phyloP scores from a whole-genome alignment of 2,797 vertebrate species.

The Sebastes paucispinis region DNA sequence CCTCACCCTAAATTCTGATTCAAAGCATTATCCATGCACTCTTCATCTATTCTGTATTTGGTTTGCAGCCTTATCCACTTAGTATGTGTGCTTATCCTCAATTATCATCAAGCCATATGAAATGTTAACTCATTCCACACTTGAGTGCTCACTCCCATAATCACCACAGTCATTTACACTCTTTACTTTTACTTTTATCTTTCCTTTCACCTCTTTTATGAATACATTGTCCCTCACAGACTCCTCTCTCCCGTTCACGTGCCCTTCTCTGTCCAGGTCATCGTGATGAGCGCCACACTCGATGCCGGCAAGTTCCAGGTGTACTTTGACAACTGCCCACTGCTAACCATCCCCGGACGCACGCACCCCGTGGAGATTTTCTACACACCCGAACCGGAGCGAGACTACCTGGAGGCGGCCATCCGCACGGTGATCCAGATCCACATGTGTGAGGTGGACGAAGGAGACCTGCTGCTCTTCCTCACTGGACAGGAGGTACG shows the following conservation, averaged over 20 bases:
- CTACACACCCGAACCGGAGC: slow-evolving; percentile 95
- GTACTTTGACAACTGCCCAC: slow-evolving; percentile 96
- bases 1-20: slow-evolving; percentile 22
- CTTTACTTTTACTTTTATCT: slow-evolving; percentile 13
- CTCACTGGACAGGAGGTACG: slow-evolving; percentile 96
- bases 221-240: background rate
- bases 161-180: slow-evolving; percentile 15
- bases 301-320: slow-evolving; percentile 98
- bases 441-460: slow-evolving; percentile 96
- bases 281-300: slow-evolving; percentile 97
- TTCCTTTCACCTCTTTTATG: slow-evolving; percentile 5
- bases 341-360: slow-evolving; percentile 94
- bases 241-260: too few relatives aligned
- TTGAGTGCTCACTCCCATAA: slow-evolving; percentile 14
- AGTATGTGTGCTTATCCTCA: slow-evolving; percentile 32
- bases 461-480: slow-evolving; percentile 93
- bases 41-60: slow-evolving; percentile 29
- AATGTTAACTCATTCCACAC: slow-evolving; percentile 31
- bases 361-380: slow-evolving; percentile 98
- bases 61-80: slow-evolving; percentile 20
- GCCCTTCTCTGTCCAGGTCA: slow-evolving; percentile 82
- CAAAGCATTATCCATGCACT: slow-evolving; percentile 7
- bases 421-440: slow-evolving; percentile 96
- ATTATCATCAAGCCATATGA: slow-evolving; percentile 37
- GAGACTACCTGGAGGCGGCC: slow-evolving; percentile 96